Conservation (phyloP, 2,113 vertebrate genomes). For the Actenoides hombroni region DNA sequence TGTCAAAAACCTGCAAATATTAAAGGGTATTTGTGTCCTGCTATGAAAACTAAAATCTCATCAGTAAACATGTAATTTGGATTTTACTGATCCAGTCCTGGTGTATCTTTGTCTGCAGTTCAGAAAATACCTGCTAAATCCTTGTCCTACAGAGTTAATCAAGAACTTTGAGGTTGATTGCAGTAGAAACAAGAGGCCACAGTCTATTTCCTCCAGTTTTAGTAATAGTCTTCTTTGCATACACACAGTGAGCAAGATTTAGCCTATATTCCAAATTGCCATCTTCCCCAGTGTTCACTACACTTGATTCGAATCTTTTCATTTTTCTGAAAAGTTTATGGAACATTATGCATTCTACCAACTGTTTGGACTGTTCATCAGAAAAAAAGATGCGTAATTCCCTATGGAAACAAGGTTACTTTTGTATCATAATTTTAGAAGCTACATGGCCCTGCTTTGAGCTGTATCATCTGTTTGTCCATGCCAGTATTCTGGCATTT, state of each 20-base stretch:
- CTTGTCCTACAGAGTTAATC: not conserved
- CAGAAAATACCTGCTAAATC: not conserved
- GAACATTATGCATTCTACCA: not conserved
- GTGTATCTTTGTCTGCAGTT: not conserved
- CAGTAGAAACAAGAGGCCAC: not conserved
- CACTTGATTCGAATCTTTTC: not conserved
- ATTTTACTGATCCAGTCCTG: not conserved
- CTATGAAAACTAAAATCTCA: not conserved
- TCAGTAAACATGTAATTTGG: not conserved
- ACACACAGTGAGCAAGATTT: not conserved
- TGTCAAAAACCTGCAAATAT: not conserved
- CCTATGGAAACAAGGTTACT: not conserved
- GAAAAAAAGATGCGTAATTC: not conserved
- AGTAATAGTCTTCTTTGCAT: not conserved
- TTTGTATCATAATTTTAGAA: not conserved
- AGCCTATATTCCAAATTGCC: not conserved
- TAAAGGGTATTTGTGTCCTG: not conserved
- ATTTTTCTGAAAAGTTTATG: not conserved
- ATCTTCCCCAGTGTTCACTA: not conserved
- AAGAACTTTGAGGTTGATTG: not conserved
- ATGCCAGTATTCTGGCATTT: not conserved
- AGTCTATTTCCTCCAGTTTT: not conserved
- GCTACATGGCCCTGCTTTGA: not conserved
- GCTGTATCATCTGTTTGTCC: not conserved
- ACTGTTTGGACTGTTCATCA: not conserved